These are phyloP conservation scores for Calidris pugnax DNA, from an alignment of 2,113 vertebrate species.

Conservation along the genomic window DNA sequence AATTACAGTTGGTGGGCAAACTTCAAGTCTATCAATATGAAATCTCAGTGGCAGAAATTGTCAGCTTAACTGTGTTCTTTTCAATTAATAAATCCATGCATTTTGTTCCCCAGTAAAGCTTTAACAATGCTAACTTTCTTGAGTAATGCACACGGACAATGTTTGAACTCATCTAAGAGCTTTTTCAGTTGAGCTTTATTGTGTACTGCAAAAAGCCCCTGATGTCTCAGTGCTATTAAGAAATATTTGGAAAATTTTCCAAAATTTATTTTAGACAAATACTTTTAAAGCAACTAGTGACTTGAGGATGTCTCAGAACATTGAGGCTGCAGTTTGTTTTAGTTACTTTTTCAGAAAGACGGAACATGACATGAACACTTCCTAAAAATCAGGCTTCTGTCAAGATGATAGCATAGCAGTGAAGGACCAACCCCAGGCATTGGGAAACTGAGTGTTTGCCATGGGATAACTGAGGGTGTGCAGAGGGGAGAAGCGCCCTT, in stretches of 20 bases:
- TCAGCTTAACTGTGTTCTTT: not conserved
- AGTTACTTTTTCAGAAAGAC: not conserved
- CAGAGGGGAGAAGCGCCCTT: not conserved
- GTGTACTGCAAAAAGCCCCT: not conserved
- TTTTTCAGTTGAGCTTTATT: not conserved
- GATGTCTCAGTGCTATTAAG: not conserved
- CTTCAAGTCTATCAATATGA: not conserved
- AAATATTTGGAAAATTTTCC: not conserved
- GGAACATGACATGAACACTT: not conserved
- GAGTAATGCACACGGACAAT: rapidly evolving
- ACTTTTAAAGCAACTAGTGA: not conserved
- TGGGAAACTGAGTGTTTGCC: not conserved
- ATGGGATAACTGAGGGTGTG: not conserved
- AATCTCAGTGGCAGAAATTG: not conserved
- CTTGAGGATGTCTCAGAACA: not conserved
- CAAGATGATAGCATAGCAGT: not conserved
- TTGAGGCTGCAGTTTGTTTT: not conserved
- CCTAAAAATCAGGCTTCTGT: not conserved
- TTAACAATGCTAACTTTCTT: not conserved
- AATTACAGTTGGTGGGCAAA: not conserved
- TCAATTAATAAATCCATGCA: not conserved
- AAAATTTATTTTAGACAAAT: not conserved
- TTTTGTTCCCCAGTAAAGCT: not conserved
- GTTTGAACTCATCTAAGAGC: not conserved
- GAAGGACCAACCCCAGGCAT: not conserved